These are phyloP conservation scores for Steinernema scapterisci DNA, from an alignment of 2,888 invertebrate genomes.

Conservation along the genomic window DNA sequence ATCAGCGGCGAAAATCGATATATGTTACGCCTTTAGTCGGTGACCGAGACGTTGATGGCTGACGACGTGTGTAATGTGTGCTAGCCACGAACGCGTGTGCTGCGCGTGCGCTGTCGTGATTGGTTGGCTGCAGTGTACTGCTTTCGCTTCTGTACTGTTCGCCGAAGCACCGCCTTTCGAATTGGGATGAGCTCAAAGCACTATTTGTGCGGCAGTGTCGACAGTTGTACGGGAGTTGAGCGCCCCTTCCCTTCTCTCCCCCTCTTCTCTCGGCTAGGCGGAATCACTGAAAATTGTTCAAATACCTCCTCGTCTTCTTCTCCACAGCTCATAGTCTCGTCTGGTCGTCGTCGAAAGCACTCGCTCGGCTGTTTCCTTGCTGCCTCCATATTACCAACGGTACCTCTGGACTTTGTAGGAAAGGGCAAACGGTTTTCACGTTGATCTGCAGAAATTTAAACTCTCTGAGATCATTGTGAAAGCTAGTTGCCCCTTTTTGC, in stretches of 20 bases:
- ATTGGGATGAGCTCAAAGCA: slow-evolving; percentile 30
- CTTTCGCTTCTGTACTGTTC: slow-evolving; percentile 33
- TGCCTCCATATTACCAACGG: background rate
- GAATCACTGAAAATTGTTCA: background rate
- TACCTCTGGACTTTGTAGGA: background rate
- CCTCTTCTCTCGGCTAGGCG: slow-evolving; percentile 4
- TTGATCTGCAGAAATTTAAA: slow-evolving; percentile 52
- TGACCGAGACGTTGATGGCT: slow-evolving; percentile 33
- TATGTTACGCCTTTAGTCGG: slow-evolving; percentile 30
- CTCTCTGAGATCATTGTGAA: slow-evolving; percentile 62
- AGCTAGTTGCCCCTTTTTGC: slow-evolving; percentile 51
- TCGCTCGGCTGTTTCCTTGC: background rate
- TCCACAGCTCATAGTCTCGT: too few relatives aligned
- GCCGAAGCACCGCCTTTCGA: slow-evolving; percentile 28
- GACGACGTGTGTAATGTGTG: slow-evolving; percentile 30
- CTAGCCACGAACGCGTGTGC: slow-evolving; percentile 30
- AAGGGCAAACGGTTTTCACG: slow-evolving; percentile 53
- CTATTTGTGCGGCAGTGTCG: slow-evolving; percentile 33
- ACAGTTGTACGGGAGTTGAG: slow-evolving; percentile 33
- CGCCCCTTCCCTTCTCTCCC: slow-evolving; percentile 28
- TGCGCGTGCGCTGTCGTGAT: slow-evolving; percentile 30
- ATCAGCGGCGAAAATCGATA: slow-evolving; percentile 33
- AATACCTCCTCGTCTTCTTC: background rate
- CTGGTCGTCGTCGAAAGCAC: background rate
- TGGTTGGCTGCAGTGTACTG: slow-evolving; percentile 22